Base-by-base conservation (phyloP, 2,888 invertebrate genomes). In the Diploptera punctata region DNA sequence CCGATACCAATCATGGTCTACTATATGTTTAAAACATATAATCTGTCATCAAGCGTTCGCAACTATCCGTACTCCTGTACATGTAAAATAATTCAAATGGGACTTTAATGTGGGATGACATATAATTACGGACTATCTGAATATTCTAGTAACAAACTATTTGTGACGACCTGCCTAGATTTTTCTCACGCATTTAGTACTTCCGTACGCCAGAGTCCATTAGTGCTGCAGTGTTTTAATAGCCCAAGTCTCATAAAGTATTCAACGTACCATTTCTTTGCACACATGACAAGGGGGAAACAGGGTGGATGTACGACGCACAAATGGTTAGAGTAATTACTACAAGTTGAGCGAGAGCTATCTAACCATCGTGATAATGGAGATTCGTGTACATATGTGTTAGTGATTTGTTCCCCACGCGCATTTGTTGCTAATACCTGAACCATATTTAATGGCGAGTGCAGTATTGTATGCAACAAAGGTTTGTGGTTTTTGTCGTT, bases 181-280 rank as follows among this genome's bases (percentile, higher is more conserved):
- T 65, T 65, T 65, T 65, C 44, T 47, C 26, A 65, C 18, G 31
- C 13, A 57, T 24, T 29, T 4, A 4, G 5, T 29, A 26, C 47
- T 16, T 13, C 62, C 54, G 24, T 19, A 16, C 16, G 13, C 19
- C 52, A 21, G 31, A 60, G 62, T 65, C 65, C 65, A 65, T 65
- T 65, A 65, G 65, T 29, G 65, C 47, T 65, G 29, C 18, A 29
- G 57, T 57, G 57, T 57, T 67, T 52, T 31, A 67, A 67, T 49
- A 69, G 29, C 69, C 29, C 29, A 18, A 1, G 44, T 16, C 60
- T 69, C 69, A 69, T 69, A 16, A 69, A 69, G 9, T 47, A 69
- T 69, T 69, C 69, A 69, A 60, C 26, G 19, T 18, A 18, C 24
- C 61, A 69, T 43, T 69, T 69, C 47, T 61, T 61, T 44, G 21